phyloP scores from a whole-genome alignment of 2,113 vertebrate species.

The Atrichornis clamosus region DNA sequence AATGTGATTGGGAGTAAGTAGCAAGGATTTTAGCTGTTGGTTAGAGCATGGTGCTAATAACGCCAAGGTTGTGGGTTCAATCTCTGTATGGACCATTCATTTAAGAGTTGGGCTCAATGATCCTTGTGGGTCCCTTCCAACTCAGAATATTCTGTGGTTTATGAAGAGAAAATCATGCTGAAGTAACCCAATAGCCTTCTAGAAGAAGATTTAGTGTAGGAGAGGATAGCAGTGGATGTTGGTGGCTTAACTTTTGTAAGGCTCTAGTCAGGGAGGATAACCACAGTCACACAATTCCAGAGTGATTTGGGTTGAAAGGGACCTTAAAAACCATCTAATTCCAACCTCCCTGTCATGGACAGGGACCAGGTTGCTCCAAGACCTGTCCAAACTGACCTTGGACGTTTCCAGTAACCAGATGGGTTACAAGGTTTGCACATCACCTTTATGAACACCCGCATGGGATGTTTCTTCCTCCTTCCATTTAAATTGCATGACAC shows the following conservation, averaged over 20 bases:
- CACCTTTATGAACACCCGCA: not conserved
- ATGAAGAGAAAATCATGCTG: not conserved
- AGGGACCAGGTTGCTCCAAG: not conserved
- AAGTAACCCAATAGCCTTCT: not conserved
- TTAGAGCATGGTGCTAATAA: not conserved
- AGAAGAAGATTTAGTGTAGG: not conserved
- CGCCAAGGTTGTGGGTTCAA: not conserved
- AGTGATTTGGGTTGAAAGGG: not conserved
- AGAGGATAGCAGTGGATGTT: not conserved
- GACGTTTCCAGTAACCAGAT: not conserved
- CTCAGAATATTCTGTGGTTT: not conserved
- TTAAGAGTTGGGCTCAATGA: not conserved
- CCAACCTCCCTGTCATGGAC: rapidly evolving
- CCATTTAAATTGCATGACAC: not conserved
- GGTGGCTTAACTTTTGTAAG: not conserved
- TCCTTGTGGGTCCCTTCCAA: not conserved
- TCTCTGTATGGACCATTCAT: not conserved
- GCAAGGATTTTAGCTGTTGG: not conserved
- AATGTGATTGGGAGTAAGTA: not conserved
- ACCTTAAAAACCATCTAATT: not conserved
- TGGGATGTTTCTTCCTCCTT: not conserved
- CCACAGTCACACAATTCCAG: not conserved
- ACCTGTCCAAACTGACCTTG: not conserved
- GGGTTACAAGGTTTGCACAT: not conserved
- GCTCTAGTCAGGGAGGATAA: not conserved